These are phyloP conservation scores for Uropsilus gracilis DNA, from an alignment of 2,113 vertebrate genomes.

Conservation along the genomic window DNA sequence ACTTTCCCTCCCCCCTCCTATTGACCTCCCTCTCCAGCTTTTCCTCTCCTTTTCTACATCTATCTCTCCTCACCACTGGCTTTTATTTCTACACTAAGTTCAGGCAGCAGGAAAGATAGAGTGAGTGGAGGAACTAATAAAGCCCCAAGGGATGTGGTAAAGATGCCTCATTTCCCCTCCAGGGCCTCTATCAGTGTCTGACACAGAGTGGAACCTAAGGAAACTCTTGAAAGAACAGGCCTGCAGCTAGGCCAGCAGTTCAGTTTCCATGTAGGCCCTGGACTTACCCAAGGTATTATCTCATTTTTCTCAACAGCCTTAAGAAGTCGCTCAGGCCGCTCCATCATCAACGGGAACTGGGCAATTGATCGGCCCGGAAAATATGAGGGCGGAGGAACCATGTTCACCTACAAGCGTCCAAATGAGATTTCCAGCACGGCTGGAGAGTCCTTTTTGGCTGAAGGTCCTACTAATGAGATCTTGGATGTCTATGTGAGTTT, in stretches of 20 bases:
- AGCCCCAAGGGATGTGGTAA: not conserved
- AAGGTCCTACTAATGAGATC: slow-evolving; percentile 96
- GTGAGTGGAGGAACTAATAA: not conserved
- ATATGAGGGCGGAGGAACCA: slow-evolving; percentile 95
- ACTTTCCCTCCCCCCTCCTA: too few species aligned
- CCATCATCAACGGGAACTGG: slow-evolving; percentile 98
- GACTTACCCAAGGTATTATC: not conserved
- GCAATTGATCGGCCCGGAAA: slow-evolving; percentile 96
- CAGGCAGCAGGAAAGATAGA: not conserved
- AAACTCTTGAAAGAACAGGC: not conserved
- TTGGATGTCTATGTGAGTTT: slow-evolving; percentile 96
- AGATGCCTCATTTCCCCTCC: not conserved
- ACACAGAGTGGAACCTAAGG: not conserved
- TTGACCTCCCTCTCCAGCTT: not conserved
- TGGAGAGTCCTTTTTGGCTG: slow-evolving; percentile 95
- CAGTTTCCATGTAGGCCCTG: not conserved
- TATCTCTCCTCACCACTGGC: not conserved
- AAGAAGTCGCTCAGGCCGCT: slow-evolving; percentile 92
- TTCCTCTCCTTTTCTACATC: not conserved
- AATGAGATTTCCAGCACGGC: slow-evolving; percentile 97
- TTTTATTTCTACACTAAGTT: not conserved
- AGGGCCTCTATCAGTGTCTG: not conserved
- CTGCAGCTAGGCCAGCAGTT: rapidly evolving
- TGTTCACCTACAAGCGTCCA: slow-evolving; percentile 96
- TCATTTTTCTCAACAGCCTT: slow-evolving; percentile 86